Evolutionary conservation across 2,113 vertebrate genomes (phyloP), one percentile per base, ranked within the genome.

Genomic region (Emydocephalus ijimae): DNA sequence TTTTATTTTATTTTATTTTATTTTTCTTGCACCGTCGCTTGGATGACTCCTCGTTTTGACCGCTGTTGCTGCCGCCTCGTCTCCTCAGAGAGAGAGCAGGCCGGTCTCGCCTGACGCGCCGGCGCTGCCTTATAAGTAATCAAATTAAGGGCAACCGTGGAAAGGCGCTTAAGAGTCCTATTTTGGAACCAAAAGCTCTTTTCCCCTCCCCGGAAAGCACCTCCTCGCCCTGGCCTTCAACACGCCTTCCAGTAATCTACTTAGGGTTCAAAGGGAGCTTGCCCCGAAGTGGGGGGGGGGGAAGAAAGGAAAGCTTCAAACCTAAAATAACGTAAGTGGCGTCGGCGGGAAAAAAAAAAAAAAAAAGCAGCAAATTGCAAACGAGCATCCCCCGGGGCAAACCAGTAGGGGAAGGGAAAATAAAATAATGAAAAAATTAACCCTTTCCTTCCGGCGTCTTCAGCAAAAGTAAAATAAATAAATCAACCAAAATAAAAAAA

Each of bases 131-230:
- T 48, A 2, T 48, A 2, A 20, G 29, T 81, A 85, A 81, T 85
- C 52, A 97, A 97, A 96, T 96, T 96, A 93, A 29, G 69, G 48
- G 96, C 97, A 96, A 43, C 93, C 94, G 96, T 96, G 97, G 97
- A 96, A 95, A 96, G 96, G 97, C 98, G 96, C 97, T 97, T 98
- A 97, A 48, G 95, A 92, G 97, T 95, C 97, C 97, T 98, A 97
- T 97, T 98, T 97, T 97, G 97, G 96, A 98, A 96, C 92, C 96
- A 95, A 97, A 98, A 98, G 97, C 97, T 95, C 97, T 96, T 97
- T 48, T 1, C 48, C 48, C 48, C 50, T 5, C 97, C 96, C 96
- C 94, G 92, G 97, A 95, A 97, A 97, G 96, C 0, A 94, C 61
- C 91, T 95, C 95, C 95, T 96, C 90, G 91, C 96, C 91, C 94